phyloP scores from a whole-genome alignment of 2,888 invertebrate species.

The Dorcus hopei region DNA sequence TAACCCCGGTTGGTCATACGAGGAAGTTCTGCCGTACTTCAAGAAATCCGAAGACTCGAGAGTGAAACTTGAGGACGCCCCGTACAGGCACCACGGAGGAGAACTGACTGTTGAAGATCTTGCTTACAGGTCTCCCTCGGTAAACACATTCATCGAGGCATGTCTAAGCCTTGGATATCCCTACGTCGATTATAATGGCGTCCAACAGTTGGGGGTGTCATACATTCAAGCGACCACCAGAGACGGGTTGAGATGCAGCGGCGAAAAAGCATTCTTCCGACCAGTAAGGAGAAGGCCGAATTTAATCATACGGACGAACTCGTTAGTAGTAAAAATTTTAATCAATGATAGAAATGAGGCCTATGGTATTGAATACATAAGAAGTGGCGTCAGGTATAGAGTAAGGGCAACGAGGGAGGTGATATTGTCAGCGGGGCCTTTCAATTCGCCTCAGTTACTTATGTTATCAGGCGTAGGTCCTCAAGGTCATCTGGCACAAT shows the following conservation, averaged over 20 bases:
- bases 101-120: constrained; percentile 35
- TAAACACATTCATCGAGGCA: constrained; percentile 60
- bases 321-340: constrained; percentile 57
- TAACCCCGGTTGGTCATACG: constrained; percentile 23
- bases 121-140: constrained; percentile 58
- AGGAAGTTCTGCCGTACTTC: constrained; percentile 18
- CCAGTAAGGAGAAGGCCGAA: constrained; percentile 55
- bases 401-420: constrained; percentile 53
- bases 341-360: constrained; percentile 51
- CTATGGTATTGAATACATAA: constrained; percentile 49
- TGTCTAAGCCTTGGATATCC: constrained; percentile 62
- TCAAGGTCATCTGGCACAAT: constrained; percentile 54
- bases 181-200: constrained; percentile 45
- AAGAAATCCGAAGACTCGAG: constrained; percentile 14
- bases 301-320: constrained; percentile 55
- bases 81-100: constrained; percentile 44
- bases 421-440: constrained; percentile 63
- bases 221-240: constrained; percentile 37
- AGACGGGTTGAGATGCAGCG: constrained; percentile 51
- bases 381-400: neutral
- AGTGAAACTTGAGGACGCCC: constrained; percentile 4
- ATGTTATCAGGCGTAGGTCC: constrained; percentile 69
- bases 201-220: constrained; percentile 63
- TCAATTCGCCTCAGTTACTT: constrained; percentile 75
- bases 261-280: constrained; percentile 57